Conservation (phyloP, 2,888 invertebrate genomes). For the Hymenopus coronatus region DNA sequence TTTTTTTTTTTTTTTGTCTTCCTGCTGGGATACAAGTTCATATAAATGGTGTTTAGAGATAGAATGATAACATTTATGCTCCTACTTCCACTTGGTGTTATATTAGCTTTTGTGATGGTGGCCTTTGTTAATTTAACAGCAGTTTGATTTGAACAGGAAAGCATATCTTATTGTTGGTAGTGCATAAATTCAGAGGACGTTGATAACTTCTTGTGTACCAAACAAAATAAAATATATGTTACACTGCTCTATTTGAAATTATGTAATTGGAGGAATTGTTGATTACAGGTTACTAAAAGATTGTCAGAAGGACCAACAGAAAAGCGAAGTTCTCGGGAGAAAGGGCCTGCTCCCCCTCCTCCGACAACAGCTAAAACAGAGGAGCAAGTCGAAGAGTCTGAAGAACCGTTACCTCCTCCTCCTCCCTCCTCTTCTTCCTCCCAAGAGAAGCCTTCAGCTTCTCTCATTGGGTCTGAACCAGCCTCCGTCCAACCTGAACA, state of each 20-base stretch:
- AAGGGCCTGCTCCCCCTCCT: conserved; percentile 78
- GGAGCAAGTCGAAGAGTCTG: background rate
- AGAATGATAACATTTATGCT: no score
- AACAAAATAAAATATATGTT: background rate
- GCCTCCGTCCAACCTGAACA: conserved; percentile 13
- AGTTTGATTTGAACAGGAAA: no score
- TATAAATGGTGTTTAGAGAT: no score
- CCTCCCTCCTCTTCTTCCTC: conserved; percentile 29
- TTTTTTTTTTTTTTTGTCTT: no score
- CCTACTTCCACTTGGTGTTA: no score
- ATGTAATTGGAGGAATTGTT: background rate
- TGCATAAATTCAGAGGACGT: no score
- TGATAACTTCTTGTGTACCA: no score
- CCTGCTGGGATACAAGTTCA: no score
- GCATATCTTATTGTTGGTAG: no score
- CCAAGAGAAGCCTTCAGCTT: conserved; percentile 22
- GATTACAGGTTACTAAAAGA: conserved; percentile 10
- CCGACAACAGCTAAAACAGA: conserved; percentile 42
- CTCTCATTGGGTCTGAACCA: conserved; percentile 14
- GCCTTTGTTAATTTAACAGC: no score
- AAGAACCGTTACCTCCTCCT: conserved; percentile 32
- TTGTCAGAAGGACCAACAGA: conserved; percentile 40
- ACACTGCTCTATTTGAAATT: background rate
- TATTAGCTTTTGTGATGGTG: no score
- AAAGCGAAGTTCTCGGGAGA: conserved; percentile 61